These are phyloP conservation scores for Melipona quadrifasciata DNA, from an alignment of 1,140 invertebrate species.

Conservation along the genomic window DNA sequence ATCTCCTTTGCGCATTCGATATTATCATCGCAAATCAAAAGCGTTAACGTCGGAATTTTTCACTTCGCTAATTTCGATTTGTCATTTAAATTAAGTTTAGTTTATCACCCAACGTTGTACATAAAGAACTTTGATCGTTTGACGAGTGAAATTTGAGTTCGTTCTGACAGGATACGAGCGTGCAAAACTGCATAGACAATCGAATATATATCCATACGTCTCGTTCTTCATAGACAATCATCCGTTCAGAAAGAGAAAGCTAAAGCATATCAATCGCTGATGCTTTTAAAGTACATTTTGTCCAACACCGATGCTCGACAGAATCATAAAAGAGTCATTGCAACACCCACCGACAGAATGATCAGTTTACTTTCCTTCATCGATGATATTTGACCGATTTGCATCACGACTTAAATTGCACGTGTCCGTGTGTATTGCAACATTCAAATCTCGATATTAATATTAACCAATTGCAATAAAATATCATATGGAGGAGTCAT, in stretches of 20 bases:
- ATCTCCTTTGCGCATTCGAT: neutral
- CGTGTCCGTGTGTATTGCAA: too few relatives aligned
- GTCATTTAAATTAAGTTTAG: neutral
- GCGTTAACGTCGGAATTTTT: neutral
- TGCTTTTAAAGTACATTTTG: constrained; percentile 4
- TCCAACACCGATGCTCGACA: neutral
- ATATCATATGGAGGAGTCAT: too few relatives aligned
- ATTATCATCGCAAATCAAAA: neutral
- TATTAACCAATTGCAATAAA: too few relatives aligned
- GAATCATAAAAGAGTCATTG: neutral
- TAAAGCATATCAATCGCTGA: neutral
- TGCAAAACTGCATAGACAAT: constrained; percentile 20
- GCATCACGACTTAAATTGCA: too few relatives aligned
- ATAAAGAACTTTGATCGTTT: neutral
- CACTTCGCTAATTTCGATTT: neutral
- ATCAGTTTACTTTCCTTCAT: neutral
- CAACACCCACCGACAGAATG: neutral
- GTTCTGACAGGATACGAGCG: neutral
- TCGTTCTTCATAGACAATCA: neutral
- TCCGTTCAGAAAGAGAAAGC: neutral
- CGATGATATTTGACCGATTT: neutral
- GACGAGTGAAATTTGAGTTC: neutral
- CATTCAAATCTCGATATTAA: too few relatives aligned
- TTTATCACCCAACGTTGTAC: neutral
- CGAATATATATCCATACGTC: too few relatives aligned